Evolutionary conservation across 2,797 vertebrate genomes (phyloP), one percentile per base, ranked within the genome.

Genomic region (Micropoecilia bifurca): DNA sequence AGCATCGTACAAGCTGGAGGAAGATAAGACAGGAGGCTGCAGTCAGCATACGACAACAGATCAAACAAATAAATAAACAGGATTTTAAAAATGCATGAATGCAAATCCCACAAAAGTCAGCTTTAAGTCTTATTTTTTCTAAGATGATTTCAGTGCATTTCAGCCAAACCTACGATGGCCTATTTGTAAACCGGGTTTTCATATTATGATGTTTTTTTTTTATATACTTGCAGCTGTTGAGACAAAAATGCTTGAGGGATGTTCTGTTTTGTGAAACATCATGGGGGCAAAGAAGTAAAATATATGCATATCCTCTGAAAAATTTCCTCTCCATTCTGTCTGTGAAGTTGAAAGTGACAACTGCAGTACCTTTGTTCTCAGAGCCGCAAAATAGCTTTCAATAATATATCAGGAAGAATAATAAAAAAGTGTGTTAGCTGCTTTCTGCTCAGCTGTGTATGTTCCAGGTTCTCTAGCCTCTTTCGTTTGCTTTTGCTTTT

Each of bases 301-400:
- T 83, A 16, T 46, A 43, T 45, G 68, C 39, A 28, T 71, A 71
- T 71, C 41, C 43, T 91, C 90, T 90, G 76, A 89, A 93, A 93
- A 93, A 66, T 36, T 59, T 91, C 89, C 79, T 50, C 81, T 82
- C 73, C 53, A 28, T 87, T 87, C 75, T 73, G 71, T 73, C 90
- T 92, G 88, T 91, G 86, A 90, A 90, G 90, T 91, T 90, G 81
- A 93, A 94, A 92, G 86, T 93, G 91, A 94, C 92, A 92, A 91
- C 89, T 76, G 76, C 81, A 47, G 80, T 86, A 89, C 89, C 91
- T 93, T 94, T 94, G 92, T 93, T 94, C 91, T 93, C 82, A 33
- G 81, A 87, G 88, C 83, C 77, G 91, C 87, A 93, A 93, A 93
- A 93, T 90, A 92, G 89, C 89, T 91, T 92, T 94, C 91, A 94